Base-by-base conservation (phyloP, 2,888 invertebrate genomes). In the Steinernema scapterisci region DNA sequence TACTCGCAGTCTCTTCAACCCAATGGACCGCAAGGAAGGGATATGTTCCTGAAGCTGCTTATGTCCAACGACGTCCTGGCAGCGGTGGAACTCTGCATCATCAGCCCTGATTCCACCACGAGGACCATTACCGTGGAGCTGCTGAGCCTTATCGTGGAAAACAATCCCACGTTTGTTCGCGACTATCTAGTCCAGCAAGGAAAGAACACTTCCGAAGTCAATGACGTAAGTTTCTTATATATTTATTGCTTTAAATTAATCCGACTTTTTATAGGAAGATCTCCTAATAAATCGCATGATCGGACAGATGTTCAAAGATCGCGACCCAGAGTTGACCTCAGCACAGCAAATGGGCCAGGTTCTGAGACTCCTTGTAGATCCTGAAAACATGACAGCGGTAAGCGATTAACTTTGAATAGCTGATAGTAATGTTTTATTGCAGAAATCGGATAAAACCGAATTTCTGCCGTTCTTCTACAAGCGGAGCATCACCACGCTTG, bases 391-490 rank as follows among this genome's bases (percentile, higher is more conserved):
- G 80, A 79, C 78, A n/a, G 76, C 78, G 19, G 77, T 79, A n/a
- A 43, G 46, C 23, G 23, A 27, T n/a, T 13, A 27, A 56, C 13
- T 11, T 19, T 11, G 0, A 19, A n/a, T 6, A n/a, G 44, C 7
- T 43, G 2, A 6, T 46, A 27, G 3, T 13, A 21, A 9, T 13
- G 7, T 75, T 75, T 76, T 6, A 76, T 84, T 88, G 19, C 85
- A 90, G 89, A 95, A 95, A 90, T 94, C 95, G 75, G 97, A 99
- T 90, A 97, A 97, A 89, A 94, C 95, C 21, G 97, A 99, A 89
- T 99, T 99, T 89, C 91, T 99, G 74, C 94, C 94, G 89, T 95
- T 96, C 89, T 99, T 99, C 90, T 99, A 99, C 90, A 96, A 95
- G 89, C 94, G 95, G 90, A 95, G 95, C 90, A 94, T 99, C 91